phyloP scores from a whole-genome alignment of 2,113 vertebrate genomes.

The Corythoichthys intestinalis region DNA sequence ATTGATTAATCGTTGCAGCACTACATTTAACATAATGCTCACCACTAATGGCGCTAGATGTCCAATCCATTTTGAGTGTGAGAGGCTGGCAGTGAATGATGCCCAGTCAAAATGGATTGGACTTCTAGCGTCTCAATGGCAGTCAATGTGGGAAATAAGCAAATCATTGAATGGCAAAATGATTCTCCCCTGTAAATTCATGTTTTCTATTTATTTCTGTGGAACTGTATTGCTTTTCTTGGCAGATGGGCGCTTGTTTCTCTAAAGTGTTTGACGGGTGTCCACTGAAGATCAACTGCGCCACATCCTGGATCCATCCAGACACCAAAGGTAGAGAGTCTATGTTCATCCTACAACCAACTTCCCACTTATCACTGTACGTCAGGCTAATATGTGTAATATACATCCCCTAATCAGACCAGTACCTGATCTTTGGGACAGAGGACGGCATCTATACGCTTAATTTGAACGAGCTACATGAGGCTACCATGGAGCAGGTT shows the following conservation, averaged over 20 bases:
- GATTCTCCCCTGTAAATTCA: not conserved
- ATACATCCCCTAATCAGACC: slow-evolving; percentile 57
- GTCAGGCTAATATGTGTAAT: not conserved
- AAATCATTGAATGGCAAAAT: too few species aligned
- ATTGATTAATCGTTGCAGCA: too few species aligned
- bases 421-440: slow-evolving; percentile 96
- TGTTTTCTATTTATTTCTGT: not conserved
- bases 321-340: slow-evolving; percentile 87
- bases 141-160: too few species aligned
- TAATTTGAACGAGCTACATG: slow-evolving; percentile 95
- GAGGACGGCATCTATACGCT: slow-evolving; percentile 97
- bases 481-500: slow-evolving; percentile 99
- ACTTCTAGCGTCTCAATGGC: too few species aligned
- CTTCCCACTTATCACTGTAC: not conserved
- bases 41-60: too few species aligned
- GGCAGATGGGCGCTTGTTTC: slow-evolving; percentile 98
- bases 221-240: slow-evolving; percentile 8
- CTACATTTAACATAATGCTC: too few species aligned
- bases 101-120: too few species aligned
- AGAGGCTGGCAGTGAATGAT: too few species aligned
- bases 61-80: too few species aligned
- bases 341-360: not conserved
- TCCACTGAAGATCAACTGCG: slow-evolving; percentile 97
- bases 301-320: slow-evolving; percentile 98
- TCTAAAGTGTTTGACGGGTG: slow-evolving; percentile 99